A percentile compares a stretch with the other conserved stretches of the same genome.
Conservation (phyloP, 2,113 vertebrate species). For the Columba janthina region DNA sequence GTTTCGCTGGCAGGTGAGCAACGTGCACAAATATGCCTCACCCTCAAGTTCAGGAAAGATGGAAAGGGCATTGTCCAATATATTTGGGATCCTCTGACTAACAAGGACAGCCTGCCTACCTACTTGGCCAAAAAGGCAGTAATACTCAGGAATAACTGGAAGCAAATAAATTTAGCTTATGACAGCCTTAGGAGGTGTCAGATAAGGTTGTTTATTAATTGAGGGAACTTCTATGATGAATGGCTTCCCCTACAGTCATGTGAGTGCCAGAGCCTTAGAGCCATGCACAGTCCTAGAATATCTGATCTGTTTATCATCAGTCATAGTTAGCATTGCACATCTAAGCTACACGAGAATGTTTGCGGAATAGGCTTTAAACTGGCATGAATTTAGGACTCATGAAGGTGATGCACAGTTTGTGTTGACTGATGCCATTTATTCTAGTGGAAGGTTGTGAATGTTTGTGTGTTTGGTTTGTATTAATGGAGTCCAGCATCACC, state of each 20-base stretch:
- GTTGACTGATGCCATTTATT: not conserved
- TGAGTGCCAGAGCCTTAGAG: not conserved
- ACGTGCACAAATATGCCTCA: not conserved
- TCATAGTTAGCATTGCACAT: not conserved
- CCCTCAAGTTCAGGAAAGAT: not conserved
- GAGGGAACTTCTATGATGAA: constrained; percentile 31
- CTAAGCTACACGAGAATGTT: not conserved
- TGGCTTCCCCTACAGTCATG: constrained; percentile 29
- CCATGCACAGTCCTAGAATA: not conserved
- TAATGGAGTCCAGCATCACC: not conserved
- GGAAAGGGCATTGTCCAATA: not conserved
- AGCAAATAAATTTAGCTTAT: constrained; percentile 23
- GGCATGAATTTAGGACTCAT: not conserved
- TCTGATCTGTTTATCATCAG: constrained; percentile 1
- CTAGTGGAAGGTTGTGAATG: not conserved
- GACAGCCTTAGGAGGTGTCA: not conserved
- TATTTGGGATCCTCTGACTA: not conserved
- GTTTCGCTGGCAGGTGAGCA: constrained; percentile 67
- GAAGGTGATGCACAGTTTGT: not conserved
- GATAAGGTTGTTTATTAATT: constrained; percentile 53
- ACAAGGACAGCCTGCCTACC: not conserved
- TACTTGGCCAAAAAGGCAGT: not conserved
- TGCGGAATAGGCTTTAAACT: not conserved
- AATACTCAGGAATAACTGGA: constrained; percentile 32
- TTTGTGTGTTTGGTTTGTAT: not conserved